Base-by-base conservation (phyloP, 2,113 vertebrate species). In the Cercocebus atys region DNA sequence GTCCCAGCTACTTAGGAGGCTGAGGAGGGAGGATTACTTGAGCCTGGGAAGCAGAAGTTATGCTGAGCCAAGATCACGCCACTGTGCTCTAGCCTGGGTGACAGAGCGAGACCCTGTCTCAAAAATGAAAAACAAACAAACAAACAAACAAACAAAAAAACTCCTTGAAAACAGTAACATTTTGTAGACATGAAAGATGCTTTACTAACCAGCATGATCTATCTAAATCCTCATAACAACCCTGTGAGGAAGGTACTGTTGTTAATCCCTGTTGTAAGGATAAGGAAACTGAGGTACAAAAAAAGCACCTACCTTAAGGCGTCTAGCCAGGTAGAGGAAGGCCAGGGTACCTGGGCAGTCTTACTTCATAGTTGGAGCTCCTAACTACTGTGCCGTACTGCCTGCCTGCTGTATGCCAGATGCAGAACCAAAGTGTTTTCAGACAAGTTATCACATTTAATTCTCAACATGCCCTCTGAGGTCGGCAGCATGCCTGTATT, bases 171-270 rank as follows among this genome's bases (percentile, higher is more conserved):
- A 61, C 32, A 52, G 66, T 25, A 55, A 78, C 23, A 20, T 25
- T 95, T 93, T 90, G 55, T 95, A 93, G 47, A 35, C 76, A 55
- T 3, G 82, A 88, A 94, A 86, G 76, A 32, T 73, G 45, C 35
- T 70, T 85, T 68, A 32, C 17, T 50, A 75, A 86, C 12, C 43
- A 94, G 66, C 10, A 22, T 81, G 45, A 35, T 88, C 16, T 78
- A 35, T 91, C 55, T 90, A 88, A 92, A 80, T 90, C 66, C 17
- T 90, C 38, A 10, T 40, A 78, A 83, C 18, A 90, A 12, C 18
- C 23, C 40, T 83, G 3, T 27, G 50, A 59, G 20, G 76, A 61
- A 64, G 79, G 32, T 90, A 47, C 72, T 93, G 16, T 66, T 88
- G 13, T 97, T 96, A 73, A 76, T 86, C 57, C 18, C 20, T 59